Base-by-base conservation (phyloP, 2,888 invertebrate genomes). In the Himalopsyche kuldschensis region DNA sequence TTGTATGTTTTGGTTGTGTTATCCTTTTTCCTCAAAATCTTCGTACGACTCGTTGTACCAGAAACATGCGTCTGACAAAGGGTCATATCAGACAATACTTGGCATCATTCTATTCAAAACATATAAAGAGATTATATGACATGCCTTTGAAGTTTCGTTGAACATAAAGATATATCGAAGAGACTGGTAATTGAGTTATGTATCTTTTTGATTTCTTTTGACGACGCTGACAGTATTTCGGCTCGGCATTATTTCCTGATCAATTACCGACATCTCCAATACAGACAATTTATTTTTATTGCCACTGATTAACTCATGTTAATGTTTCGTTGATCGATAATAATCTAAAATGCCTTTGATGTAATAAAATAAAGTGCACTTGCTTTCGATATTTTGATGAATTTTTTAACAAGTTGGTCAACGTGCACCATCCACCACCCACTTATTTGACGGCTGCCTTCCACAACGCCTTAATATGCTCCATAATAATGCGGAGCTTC, bases 161-260 rank as follows among this genome's bases (percentile, higher is more conserved):
- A 76, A 76, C 41, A 35, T 76, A n/a, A 35, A 76, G 76, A 76
- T 76, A 8, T 76, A 41, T 20, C n/a, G 8, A 30, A 3, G 69
- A 32, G 31, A 76, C 76, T 17, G 17, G 76, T 76, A 76, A 76
- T 76, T 76, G 76, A 76, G 35, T 76, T 76, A 76, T 69, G 69
- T 69, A 69, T 69, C 27, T 30, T 30, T 76, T 27, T 76, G 76
- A 76, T 76, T 76, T 76, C 76, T 76, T 76, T 76, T 76, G 35
- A 76, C 24, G 24, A 76, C 8, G 76, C 32, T 76, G 76, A 76
- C 69, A 69, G 30, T n/a, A 69, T 69, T 69, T 69, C 69, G 3
- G 15, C 4, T 69, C 30, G 15, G 27, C 30, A 69, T 11, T 69
- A 63, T 69, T 69, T 69, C 15, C 27, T 69, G 69, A 69, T 69